phyloP scores from a whole-genome alignment of 2,797 vertebrate genomes.

The Gymnothorax reevesii region DNA sequence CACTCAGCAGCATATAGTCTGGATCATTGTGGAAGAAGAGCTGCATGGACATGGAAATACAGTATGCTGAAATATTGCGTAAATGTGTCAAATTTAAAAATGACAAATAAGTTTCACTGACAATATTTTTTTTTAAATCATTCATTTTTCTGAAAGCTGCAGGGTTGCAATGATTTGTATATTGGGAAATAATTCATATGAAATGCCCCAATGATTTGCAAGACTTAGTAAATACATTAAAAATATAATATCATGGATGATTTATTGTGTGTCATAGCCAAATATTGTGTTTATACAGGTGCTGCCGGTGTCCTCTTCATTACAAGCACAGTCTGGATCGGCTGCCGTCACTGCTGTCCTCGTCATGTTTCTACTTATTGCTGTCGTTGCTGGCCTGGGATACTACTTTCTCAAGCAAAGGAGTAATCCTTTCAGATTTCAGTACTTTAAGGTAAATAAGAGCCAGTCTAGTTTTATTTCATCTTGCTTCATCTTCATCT shows the following conservation, averaged over 20 bases:
- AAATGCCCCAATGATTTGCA: not conserved
- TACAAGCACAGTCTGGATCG: conserved; percentile 47
- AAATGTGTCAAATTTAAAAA: no score
- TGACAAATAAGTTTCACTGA: no score
- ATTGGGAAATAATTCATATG: not conserved
- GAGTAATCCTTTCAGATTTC: conserved; percentile 77
- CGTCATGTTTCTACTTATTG: conserved; percentile 57
- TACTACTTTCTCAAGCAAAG: conserved; percentile 75
- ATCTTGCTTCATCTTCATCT: no score
- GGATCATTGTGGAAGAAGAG: no score
- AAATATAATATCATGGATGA: not conserved
- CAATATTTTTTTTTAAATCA: no score
- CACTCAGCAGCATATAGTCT: no score
- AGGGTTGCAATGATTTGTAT: no score
- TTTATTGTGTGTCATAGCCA: not conserved
- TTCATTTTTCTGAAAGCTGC: no score
- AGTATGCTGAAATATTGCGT: no score
- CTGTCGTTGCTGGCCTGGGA: conserved; percentile 58
- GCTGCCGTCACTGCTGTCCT: conserved; percentile 52
- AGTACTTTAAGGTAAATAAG: conserved; percentile 77
- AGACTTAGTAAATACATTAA: not conserved
- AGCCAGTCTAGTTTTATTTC: not conserved
- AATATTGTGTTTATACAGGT: conserved; percentile 47
- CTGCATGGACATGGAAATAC: no score
- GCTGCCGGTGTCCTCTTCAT: conserved; percentile 6